Percentiles rank a stretch among this genome's conserved stretches.
Evolutionary conservation across 2,797 vertebrate genomes (phyloP).

Genomic region (Emydoidea blandingii): DNA sequence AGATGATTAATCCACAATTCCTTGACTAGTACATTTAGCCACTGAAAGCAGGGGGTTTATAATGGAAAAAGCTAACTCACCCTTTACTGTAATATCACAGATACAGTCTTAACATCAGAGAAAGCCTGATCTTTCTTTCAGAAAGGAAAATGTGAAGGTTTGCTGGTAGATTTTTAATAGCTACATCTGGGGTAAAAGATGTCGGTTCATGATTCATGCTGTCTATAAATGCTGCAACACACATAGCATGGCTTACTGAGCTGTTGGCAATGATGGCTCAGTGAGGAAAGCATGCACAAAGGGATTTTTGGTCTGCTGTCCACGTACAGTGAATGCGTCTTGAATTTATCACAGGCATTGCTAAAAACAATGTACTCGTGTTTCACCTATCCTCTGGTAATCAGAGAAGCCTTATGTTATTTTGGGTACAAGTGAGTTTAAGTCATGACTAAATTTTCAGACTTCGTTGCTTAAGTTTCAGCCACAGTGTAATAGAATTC

Average conservation of each 20-base stretch:
- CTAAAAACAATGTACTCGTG: not conserved
- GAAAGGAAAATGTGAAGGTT: not conserved
- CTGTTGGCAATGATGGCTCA: fast-evolving
- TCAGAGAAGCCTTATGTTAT: fast-evolving
- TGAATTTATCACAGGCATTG: not conserved
- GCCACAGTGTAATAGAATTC: not conserved
- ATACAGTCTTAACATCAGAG: fast-evolving
- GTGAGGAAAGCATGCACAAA: fast-evolving
- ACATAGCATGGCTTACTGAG: not conserved
- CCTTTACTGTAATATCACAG: fast-evolving
- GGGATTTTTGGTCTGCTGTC: not conserved
- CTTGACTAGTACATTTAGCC: not conserved
- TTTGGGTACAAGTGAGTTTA: not conserved
- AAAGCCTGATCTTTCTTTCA: not conserved
- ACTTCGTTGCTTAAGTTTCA: not conserved
- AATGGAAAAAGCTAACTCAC: not conserved
- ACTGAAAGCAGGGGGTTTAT: not conserved
- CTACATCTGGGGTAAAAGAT: fast-evolving
- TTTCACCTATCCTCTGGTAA: not conserved
- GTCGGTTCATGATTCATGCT: fast-evolving
- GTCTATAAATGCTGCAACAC: not conserved
- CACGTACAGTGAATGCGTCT: not conserved
- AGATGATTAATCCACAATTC: constrained; percentile 3
- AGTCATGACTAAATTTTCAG: not conserved
- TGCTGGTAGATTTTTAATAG: not conserved